phyloP scores from a whole-genome alignment of 2,797 vertebrate genomes.

The Myotis findleyi region DNA sequence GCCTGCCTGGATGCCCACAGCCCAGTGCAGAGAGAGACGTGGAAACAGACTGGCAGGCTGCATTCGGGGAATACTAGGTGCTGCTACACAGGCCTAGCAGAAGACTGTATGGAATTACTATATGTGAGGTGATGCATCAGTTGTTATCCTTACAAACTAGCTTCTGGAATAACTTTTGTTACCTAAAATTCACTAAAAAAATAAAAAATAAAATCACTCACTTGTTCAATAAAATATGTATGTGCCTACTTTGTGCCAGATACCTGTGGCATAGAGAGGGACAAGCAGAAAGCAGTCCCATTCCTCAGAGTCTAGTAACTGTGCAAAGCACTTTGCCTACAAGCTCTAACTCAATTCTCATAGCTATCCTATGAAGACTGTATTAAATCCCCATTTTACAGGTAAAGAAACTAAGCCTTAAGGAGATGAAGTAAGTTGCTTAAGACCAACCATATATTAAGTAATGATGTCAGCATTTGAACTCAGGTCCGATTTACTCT shows the following conservation, averaged over 20 bases:
- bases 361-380: neutral
- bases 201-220: slow-evolving; percentile 28
- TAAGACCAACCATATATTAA: neutral
- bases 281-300: neutral
- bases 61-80: neutral
- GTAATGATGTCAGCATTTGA: neutral
- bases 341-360: neutral
- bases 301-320: neutral
- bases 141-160: neutral
- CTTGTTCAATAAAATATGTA: neutral
- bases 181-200: slow-evolving; percentile 44
- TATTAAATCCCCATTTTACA: slow-evolving; percentile 30
- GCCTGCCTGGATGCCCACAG: neutral
- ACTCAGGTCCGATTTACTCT: neutral
- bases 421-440: neutral
- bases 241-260: neutral
- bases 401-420: neutral
- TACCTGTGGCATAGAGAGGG: neutral
- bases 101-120: neutral
- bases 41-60: neutral
- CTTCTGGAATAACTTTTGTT: neutral
- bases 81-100: neutral
- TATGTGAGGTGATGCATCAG: neutral
- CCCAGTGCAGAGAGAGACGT: neutral
- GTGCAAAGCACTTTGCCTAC: neutral